Evolutionary conservation across 2,113 vertebrate species (phyloP), one percentile per base, ranked within the genome.

Genomic region (Eurypyga helias): DNA sequence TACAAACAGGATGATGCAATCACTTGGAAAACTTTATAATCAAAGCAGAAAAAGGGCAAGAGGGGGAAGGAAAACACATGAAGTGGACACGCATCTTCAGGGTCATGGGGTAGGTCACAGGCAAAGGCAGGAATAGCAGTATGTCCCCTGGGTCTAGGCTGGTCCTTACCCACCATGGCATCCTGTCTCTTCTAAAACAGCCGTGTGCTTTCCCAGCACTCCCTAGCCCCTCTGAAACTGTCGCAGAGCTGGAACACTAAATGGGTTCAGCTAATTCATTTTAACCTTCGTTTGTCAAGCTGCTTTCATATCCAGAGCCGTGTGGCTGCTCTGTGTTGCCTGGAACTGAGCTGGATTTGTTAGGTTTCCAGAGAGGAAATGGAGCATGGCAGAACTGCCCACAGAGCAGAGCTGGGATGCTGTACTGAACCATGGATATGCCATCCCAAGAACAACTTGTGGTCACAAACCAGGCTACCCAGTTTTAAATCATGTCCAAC

Each of bases 1-100:
- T 82, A 20, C 79, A 81, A 95, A 94, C 48, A 60, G 61, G 36
- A 34, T 95, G 94, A 95, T 78, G 92, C 79, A 96, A 93, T 75
- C 61, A 2, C 69, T 87, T 90, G 86, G 77, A 93, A 89, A 75
- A 79, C 60, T 90, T 92, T 8, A 81, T 62, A 90, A 81, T 78
- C 80, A 55, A 89, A 92, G 80, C 83, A 82, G 65, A 54, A 71
- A 88, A 81, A 72, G 38, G 41, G 57, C 41, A 84, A 62, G 20
- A 71, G 51, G 58, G 76, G 71, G 70, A 89, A 48, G 75, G 46
- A 70, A 65, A 80, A 29, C 71, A 65, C 34, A 84, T 14, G 26
- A 49, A 73, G 48, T n/a, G 36, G 65, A 55, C 72, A 17, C 83
- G 45, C 33, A 64, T 49, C 67, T 90, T 75, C 33, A 65, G 83